Evolutionary conservation across 2,113 vertebrate species (phyloP).

Genomic region (Thomomys bottae): DNA sequence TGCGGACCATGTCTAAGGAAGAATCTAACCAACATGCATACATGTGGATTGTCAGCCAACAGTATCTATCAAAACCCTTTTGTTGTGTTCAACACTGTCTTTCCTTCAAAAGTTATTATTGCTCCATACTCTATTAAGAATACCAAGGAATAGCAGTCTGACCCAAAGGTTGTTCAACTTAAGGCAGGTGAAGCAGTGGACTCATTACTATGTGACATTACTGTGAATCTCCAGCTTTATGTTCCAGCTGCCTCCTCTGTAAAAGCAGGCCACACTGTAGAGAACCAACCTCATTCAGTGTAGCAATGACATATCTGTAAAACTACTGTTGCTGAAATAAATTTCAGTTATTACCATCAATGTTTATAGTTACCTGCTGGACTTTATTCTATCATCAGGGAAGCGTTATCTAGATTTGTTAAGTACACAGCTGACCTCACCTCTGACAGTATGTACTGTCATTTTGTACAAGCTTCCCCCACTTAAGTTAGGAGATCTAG

Average conservation of each 20-base stretch:
- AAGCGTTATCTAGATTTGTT: background rate
- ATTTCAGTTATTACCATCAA: background rate
- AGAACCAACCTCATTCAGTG: background rate
- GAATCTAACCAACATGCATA: background rate
- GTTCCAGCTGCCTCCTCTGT: background rate
- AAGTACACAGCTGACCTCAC: background rate
- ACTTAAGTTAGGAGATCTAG: background rate
- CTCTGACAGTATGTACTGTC: background rate
- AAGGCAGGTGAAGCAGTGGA: background rate
- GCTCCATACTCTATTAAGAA: background rate
- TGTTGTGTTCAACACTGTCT: background rate
- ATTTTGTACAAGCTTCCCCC: background rate
- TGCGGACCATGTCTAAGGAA: background rate
- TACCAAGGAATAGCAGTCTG: background rate
- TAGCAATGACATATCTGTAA: background rate
- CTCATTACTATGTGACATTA: background rate
- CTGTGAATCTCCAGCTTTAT: background rate
- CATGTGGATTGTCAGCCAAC: background rate
- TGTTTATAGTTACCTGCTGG: background rate
- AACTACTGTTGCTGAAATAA: constrained; percentile 6
- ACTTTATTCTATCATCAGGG: background rate
- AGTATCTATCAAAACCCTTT: constrained; percentile 3
- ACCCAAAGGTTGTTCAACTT: background rate
- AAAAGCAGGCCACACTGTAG: background rate
- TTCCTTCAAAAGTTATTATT: background rate